phyloP scores from a whole-genome alignment of 2,888 invertebrate species.

The Cantharis rustica region DNA sequence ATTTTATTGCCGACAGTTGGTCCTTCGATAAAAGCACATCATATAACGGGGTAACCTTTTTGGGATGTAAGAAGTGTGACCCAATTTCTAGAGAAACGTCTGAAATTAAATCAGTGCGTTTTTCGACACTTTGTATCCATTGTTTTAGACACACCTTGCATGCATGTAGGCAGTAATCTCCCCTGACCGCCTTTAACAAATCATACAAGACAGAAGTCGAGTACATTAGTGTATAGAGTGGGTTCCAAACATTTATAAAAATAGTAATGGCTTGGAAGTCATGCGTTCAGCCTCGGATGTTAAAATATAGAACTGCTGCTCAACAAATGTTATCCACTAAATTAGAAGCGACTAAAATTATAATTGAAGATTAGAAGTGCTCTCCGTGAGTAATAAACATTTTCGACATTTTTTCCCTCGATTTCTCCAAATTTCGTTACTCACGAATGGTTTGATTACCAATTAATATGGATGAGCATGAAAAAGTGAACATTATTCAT shows the following conservation, averaged over 20 bases:
- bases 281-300: slow-evolving; percentile 12
- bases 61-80: slow-evolving; percentile 13
- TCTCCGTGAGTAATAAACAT: background rate
- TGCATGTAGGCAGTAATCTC: slow-evolving; percentile 19
- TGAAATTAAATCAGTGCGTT: slow-evolving; percentile 15
- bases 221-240: slow-evolving; percentile 19
- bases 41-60: background rate
- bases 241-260: slow-evolving; percentile 16
- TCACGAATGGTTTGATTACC: background rate
- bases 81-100: slow-evolving; percentile 13
- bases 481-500: background rate
- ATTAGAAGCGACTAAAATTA: slow-evolving; percentile 21
- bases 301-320: slow-evolving; percentile 16
- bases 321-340: slow-evolving; percentile 15
- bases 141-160: slow-evolving; percentile 20
- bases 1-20: background rate
- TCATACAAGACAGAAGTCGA: slow-evolving; percentile 10
- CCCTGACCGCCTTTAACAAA: slow-evolving; percentile 22
- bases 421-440: background rate
- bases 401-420: background rate
- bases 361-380: slow-evolving; percentile 10
- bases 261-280: slow-evolving; percentile 16
- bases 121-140: slow-evolving; percentile 13
- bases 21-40: background rate
- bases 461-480: background rate